phyloP scores from a whole-genome alignment of 2,888 invertebrate genomes.

The Subacronicta megacephala region DNA sequence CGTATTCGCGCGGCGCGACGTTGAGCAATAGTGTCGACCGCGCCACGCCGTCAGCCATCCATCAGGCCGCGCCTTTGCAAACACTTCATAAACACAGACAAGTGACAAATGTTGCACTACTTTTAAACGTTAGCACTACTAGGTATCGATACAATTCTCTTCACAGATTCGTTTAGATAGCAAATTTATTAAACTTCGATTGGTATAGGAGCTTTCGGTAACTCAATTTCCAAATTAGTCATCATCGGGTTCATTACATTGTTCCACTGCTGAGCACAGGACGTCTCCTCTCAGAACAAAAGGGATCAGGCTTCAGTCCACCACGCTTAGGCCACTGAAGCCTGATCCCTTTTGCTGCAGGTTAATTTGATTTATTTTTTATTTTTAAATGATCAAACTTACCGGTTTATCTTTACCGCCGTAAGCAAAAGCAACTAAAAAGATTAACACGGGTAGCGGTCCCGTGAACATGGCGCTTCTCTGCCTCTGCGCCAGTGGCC shows the following conservation, averaged over 20 bases:
- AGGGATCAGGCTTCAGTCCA: too few relatives aligned
- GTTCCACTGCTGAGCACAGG: too few relatives aligned
- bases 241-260: too few relatives aligned
- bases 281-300: too few relatives aligned
- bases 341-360: too few relatives aligned
- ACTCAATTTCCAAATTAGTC: too few relatives aligned
- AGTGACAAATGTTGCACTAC: conserved; percentile 67
- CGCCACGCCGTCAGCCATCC: conserved; percentile 71
- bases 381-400: too few relatives aligned
- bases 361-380: too few relatives aligned
- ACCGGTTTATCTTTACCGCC: conserved; percentile 80
- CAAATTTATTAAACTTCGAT: too few relatives aligned
- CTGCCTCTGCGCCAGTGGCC: conserved; percentile 58
- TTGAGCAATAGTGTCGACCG: conserved; percentile 79
- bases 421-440: conserved; percentile 63
- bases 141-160: neutral
- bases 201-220: too few relatives aligned
- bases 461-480: conserved; percentile 74
- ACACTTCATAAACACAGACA: conserved; percentile 72
- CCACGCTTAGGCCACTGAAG: too few relatives aligned
- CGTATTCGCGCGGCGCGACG: conserved; percentile 75
- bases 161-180: too few relatives aligned
- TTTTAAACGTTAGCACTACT: conserved; percentile 21
- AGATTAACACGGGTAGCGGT: conserved; percentile 68
- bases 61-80: conserved; percentile 68